Conservation (phyloP, 1,140 invertebrate genomes). For the Coenobita brevimanus region DNA sequence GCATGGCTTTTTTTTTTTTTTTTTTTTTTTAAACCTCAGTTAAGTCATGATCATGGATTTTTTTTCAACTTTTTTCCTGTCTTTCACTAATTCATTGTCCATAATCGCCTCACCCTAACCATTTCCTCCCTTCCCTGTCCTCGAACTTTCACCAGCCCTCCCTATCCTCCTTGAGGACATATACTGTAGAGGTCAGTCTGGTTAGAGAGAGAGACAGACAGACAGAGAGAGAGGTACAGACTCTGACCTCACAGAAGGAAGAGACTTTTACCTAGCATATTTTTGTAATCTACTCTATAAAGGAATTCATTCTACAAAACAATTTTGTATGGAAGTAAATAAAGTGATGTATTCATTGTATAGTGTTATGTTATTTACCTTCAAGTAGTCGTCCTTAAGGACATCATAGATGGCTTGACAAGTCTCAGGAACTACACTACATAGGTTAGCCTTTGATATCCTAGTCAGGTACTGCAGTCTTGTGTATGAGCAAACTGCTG, state of each 20-base stretch:
- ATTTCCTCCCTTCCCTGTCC: no score
- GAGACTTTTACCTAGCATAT: no score
- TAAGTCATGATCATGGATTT: neutral
- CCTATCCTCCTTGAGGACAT: no score
- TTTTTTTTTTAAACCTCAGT: neutral
- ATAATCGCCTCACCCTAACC: no score
- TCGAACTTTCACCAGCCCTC: no score
- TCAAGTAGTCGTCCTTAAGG: neutral
- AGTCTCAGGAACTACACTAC: neutral
- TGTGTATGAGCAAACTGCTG: conserved; percentile 5
- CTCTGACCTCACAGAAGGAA: no score
- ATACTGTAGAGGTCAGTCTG: neutral
- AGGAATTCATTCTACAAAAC: neutral
- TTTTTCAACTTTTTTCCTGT: neutral
- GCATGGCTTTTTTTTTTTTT: no score
- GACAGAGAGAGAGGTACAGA: no score
- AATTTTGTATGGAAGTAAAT: neutral
- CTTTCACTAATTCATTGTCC: no score
- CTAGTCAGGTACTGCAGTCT: neutral
- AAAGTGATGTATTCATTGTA: neutral
- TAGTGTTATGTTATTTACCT: neutral
- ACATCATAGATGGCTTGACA: neutral
- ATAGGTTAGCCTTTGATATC: neutral
- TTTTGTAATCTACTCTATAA: no score
- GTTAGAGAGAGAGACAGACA: no score